These are phyloP conservation scores for Trachops cirrhosus DNA, from an alignment of 2,797 vertebrate species.

Conservation along the genomic window DNA sequence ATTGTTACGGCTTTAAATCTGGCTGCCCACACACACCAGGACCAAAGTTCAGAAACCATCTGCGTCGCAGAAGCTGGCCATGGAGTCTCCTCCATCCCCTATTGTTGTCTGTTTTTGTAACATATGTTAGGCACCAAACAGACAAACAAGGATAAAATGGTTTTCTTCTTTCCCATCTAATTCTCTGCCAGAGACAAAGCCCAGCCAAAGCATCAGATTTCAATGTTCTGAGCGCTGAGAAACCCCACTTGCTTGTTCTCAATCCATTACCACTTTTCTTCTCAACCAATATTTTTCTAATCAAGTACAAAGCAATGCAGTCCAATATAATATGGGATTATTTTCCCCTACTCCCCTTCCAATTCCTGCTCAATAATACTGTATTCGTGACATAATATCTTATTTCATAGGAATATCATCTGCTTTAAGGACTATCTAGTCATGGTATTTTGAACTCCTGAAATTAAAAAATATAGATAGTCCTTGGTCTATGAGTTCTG, in stretches of 20 bases:
- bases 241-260: not conserved
- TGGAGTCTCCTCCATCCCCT: not conserved
- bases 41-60: slow-evolving; percentile 48
- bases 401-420: not conserved
- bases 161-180: slow-evolving; percentile 59
- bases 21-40: not conserved
- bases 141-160: slow-evolving; percentile 44
- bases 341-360: not conserved
- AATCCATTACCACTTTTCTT: not conserved
- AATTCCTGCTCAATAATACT: not conserved
- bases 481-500: not conserved
- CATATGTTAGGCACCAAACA: slow-evolving; percentile 52
- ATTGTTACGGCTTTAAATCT: slow-evolving; percentile 56
- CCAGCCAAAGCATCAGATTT: slow-evolving; percentile 43
- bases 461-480: not conserved
- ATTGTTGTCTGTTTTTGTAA: slow-evolving; percentile 59
- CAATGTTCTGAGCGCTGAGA: not conserved
- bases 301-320: not conserved
- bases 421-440: not conserved
- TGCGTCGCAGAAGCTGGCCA: slow-evolving; percentile 47
- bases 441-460: not conserved
- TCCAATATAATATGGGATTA: not conserved
- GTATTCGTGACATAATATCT: not conserved
- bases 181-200: slow-evolving; percentile 14
- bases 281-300: slow-evolving; percentile 19